Evolutionary conservation across 1,140 invertebrate genomes (phyloP), one percentile per base, ranked within the genome.

Genomic region (Drosophila fuyamai): DNA sequence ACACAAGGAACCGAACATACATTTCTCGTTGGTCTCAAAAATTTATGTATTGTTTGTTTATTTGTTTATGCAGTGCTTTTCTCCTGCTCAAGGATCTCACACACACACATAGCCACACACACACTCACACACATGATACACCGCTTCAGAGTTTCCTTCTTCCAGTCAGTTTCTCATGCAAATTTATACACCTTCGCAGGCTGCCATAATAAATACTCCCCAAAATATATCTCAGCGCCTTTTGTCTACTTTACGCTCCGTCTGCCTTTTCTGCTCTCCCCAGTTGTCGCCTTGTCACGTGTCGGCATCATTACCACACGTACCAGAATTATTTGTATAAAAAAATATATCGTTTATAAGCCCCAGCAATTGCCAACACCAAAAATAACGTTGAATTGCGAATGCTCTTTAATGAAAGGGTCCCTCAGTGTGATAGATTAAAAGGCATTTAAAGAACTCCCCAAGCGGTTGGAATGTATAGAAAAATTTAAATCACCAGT

Each of bases 21-120:
- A 36, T 60, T n/a, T 40, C 44, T 43, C 68, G 56, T 60, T 56
- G 62, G 47, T 77, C 56, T 67, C 73, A 58, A 88, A 83, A 88
- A 86, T 86, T 86, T 86, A 86, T 86, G 83, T 82, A 79, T 88
- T 86, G 79, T 86, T 86, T 88, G 83, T 88, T 86, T 88, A 86
- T 88, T 88, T 88, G 82, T 75, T 86, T 88, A 86, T 86, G 83
- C 83, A 86, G 79, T 86, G 81, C 83, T 88, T 76, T 79, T 58
- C 78, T 73, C 62, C 55, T 65, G 71, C 74, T 36, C 40, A 47
- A 35, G 36, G n/a, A 16, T 18, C 46, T 43, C 48, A 53, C 14
- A 40, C 56, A 46, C 44, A 32, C 46, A 23, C n/a, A n/a, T 36
- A 48, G 48, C 16, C 46, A 41, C 56, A 32, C 58, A 23, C 46